Evolutionary conservation across 2,797 vertebrate species (phyloP).

Genomic region (Antrozous pallidus): DNA sequence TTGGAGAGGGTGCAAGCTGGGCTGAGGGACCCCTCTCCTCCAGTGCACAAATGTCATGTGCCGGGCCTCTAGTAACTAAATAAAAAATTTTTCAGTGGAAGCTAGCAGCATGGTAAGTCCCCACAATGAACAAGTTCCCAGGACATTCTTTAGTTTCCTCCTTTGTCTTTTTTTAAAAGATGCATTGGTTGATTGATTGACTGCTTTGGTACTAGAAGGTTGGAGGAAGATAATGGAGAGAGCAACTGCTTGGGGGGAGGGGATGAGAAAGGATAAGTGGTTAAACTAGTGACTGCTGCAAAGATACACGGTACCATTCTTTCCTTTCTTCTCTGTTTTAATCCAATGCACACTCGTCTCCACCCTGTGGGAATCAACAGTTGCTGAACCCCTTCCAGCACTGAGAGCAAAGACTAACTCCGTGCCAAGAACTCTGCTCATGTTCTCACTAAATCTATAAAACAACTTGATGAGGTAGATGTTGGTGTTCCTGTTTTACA

Average conservation of each 20-base stretch:
- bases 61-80: neutral
- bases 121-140: neutral
- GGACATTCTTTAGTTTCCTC: neutral
- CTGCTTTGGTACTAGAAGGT: neutral
- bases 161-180: neutral
- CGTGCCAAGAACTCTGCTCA: neutral
- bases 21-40: too few species aligned
- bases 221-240: neutral
- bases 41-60: too few species aligned
- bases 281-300: neutral
- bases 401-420: neutral
- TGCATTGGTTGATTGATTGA: neutral
- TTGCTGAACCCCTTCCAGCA: neutral
- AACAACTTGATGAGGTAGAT: neutral
- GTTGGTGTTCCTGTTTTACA: neutral
- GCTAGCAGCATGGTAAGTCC: neutral
- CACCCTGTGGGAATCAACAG: neutral
- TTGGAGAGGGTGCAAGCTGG: too few species aligned
- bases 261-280: neutral
- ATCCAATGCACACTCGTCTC: neutral
- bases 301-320: too few species aligned
- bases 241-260: neutral
- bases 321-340: neutral
- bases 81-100: neutral
- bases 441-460: neutral